A percentile compares a stretch with the other conserved stretches of the same genome.
Conservation (phyloP, 2,113 vertebrate genomes). For the Phasianus colchicus region DNA sequence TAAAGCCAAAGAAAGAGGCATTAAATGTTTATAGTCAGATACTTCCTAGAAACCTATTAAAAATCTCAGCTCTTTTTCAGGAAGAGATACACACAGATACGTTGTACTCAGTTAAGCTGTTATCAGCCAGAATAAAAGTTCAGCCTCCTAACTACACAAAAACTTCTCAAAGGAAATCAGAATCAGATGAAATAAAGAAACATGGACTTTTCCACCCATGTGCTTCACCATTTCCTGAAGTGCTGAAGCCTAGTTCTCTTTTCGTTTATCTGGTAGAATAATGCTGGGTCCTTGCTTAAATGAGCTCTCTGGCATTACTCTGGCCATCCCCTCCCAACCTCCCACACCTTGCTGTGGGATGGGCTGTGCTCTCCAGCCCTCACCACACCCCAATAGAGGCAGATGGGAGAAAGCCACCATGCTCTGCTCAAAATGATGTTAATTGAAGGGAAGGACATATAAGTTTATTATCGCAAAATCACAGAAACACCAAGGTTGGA, state of each 20-base stretch:
- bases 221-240: neutral
- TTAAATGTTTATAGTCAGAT: neutral
- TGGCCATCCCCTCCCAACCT: neutral
- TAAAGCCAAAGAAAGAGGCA: neutral
- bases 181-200: neutral
- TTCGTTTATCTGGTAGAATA: neutral
- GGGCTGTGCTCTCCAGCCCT: neutral
- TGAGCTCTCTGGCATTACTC: too few relatives aligned
- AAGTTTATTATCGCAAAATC: too few relatives aligned
- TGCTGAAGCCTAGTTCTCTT: neutral
- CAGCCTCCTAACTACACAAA: neutral
- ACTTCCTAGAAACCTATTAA: neutral
- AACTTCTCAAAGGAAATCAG: neutral
- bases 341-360: too few relatives aligned
- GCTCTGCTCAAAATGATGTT: too few relatives aligned
- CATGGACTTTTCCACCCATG: neutral
- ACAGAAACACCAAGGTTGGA: too few relatives aligned
- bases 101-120: neutral
- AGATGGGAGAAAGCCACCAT: too few relatives aligned
- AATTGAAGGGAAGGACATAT: too few relatives aligned
- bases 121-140: neutral
- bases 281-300: neutral
- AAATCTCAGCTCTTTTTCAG: neutral
- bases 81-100: neutral
- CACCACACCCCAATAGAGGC: fast-evolving